Percentiles rank a stretch among this genome's conserved stretches.
These are phyloP conservation scores for Stigmatopora argus DNA, from an alignment of 2,113 vertebrate species.

Conservation along the genomic window DNA sequence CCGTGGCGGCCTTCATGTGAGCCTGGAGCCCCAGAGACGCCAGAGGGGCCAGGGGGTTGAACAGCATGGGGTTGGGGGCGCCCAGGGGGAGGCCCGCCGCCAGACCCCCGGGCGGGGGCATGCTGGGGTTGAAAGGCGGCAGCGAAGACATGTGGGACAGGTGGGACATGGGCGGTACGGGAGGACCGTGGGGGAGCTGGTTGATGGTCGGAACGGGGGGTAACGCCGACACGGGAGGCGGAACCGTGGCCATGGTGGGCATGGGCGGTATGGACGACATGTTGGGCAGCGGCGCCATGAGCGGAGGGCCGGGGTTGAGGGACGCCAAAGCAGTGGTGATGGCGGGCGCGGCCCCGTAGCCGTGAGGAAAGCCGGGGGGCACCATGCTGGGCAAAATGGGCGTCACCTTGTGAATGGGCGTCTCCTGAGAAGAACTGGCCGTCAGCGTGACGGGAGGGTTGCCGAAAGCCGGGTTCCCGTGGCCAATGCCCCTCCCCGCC, in stretches of 20 bases:
- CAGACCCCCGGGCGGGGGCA: conserved; percentile 84
- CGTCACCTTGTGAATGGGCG: conserved; percentile 79
- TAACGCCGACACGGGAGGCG: conserved; percentile 85
- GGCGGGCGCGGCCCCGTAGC: conserved; percentile 86
- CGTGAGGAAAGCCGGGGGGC: conserved; percentile 82
- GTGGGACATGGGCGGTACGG: conserved; percentile 86
- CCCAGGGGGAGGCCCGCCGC: conserved; percentile 80
- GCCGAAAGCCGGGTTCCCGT: conserved; percentile 83
- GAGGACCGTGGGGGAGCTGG: conserved; percentile 83
- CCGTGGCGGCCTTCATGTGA: conserved; percentile 78
- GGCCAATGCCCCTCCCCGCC: conserved; percentile 75
- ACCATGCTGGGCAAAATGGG: conserved; percentile 76
- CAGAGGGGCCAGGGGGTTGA: conserved; percentile 85
- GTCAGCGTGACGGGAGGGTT: conserved; percentile 79
- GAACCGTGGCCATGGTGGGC: conserved; percentile 85
- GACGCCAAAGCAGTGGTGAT: conserved; percentile 74
- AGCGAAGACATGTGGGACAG: conserved; percentile 83
- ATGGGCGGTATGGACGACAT: conserved; percentile 90
- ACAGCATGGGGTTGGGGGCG: conserved; percentile 85
- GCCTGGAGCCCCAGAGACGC: conserved; percentile 85
- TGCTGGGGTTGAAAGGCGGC: conserved; percentile 83
- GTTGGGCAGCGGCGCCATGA: conserved; percentile 85
- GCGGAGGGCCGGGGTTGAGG: conserved; percentile 84
- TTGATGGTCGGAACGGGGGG: conserved; percentile 86
- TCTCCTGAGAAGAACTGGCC: conserved; percentile 81